Evolutionary conservation across 2,888 invertebrate species (phyloP).

Genomic region (Macrosiphum euphorbiae): DNA sequence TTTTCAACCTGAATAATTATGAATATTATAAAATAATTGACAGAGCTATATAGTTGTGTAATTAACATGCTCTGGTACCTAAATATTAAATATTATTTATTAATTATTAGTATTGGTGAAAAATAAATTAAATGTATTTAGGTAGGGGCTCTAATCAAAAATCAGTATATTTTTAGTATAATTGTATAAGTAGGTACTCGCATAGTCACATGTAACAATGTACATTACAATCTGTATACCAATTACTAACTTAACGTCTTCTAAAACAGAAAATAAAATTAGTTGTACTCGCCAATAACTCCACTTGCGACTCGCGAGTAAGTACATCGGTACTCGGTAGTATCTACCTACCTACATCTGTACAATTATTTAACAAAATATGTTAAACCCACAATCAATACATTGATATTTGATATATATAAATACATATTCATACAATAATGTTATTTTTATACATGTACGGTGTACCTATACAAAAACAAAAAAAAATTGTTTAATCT

Average conservation of each 20-base stretch:
- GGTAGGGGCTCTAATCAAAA: neutral
- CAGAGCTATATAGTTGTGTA: too few species aligned
- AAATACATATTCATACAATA: neutral
- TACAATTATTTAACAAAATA: neutral
- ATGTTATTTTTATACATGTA: neutral
- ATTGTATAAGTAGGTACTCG: too few species aligned
- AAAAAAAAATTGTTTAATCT: neutral
- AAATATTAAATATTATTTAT: neutral
- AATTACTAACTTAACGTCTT: neutral
- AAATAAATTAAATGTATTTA: neutral
- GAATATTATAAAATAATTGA: neutral
- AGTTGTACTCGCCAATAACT: neutral
- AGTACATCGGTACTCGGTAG: neutral
- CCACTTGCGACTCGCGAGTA: neutral
- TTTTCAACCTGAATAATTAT: neutral
- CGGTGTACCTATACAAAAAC: neutral
- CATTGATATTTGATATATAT: neutral
- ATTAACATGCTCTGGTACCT: too few species aligned
- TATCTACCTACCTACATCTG: too few species aligned
- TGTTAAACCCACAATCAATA: too few species aligned
- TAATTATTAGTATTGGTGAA: neutral
- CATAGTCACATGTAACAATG: too few species aligned
- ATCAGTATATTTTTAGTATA: neutral
- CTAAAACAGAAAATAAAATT: neutral
- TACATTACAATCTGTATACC: neutral